Conservation (phyloP, 2,113 vertebrate genomes). For the Megaceryle torquata region DNA sequence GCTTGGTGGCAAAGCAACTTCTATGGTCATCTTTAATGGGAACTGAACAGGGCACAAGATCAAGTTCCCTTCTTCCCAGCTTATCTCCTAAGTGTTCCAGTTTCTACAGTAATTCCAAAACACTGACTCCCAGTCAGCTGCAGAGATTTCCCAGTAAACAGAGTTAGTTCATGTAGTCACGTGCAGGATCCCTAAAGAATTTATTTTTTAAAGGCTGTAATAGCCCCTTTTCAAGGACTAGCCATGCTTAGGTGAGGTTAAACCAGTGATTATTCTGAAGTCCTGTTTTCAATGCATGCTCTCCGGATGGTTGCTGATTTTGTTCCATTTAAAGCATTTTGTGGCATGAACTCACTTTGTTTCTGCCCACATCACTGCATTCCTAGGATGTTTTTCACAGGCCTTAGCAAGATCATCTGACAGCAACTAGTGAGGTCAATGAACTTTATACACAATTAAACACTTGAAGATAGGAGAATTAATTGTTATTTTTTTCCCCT, state of each 20-base stretch:
- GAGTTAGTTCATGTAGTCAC: constrained; percentile 48
- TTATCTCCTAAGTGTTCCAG: background rate
- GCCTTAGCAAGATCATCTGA: constrained; percentile 93
- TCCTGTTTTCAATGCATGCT: constrained; percentile 65
- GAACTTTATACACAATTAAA: constrained; percentile 87
- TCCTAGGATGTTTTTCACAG: constrained; percentile 90
- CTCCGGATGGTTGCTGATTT: constrained; percentile 82
- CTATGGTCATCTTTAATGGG: background rate
- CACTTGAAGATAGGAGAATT: constrained; percentile 68
- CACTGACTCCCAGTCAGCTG: constrained; percentile 45
- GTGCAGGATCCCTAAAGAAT: constrained; percentile 44
- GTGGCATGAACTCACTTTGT: constrained; percentile 85
- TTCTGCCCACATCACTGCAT: constrained; percentile 94
- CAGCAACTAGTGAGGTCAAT: constrained; percentile 86
- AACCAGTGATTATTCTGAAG: constrained; percentile 42
- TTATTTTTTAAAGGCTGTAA: constrained; percentile 28
- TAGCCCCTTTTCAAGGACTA: constrained; percentile 53
- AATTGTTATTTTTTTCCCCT: constrained; percentile 50
- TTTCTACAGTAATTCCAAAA: constrained; percentile 40
- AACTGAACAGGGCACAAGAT: background rate
- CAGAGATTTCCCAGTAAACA: constrained; percentile 46
- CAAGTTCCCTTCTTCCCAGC: background rate
- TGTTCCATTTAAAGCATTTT: constrained; percentile 79
- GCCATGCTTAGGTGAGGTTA: constrained; percentile 68
- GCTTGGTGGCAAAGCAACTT: rapidly evolving